These are phyloP conservation scores for Macheiramphus alcinus DNA, from an alignment of 2,113 vertebrate species.

Conservation along the genomic window DNA sequence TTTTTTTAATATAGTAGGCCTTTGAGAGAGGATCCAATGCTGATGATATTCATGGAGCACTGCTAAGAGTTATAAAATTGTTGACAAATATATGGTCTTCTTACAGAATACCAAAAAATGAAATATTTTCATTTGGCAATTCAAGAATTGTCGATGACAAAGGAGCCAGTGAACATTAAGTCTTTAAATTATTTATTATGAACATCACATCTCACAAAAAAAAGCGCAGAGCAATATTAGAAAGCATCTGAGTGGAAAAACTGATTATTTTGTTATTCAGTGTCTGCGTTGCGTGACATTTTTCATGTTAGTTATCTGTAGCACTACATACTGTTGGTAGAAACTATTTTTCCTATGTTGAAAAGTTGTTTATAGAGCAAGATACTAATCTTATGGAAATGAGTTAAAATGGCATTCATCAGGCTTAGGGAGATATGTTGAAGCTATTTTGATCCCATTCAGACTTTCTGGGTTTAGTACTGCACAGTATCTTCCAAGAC, in stretches of 20 bases:
- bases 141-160: conserved; percentile 3
- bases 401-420: not conserved
- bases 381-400: not conserved
- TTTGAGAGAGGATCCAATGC: conserved; percentile 2
- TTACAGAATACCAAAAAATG: not conserved
- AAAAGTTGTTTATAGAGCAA: not conserved
- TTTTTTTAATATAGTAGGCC: not conserved
- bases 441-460: not conserved
- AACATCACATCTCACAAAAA: not conserved
- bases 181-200: conserved; percentile 34
- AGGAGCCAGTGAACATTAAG: not conserved
- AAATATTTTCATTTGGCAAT: conserved; percentile 31
- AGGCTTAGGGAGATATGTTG: not conserved
- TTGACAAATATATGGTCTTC: conserved; percentile 31
- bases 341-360: not conserved
- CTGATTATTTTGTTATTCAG: conserved; percentile 51
- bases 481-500: not conserved
- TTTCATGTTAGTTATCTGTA: conserved; percentile 42
- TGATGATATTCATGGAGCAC: conserved; percentile 25
- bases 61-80: conserved; percentile 16
- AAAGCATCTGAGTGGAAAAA: conserved; percentile 51
- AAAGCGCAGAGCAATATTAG: not conserved
- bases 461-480: not conserved
- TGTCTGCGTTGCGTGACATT: not conserved
- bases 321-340: not conserved